phyloP scores from a whole-genome alignment of 2,113 vertebrate species.

The Megaptera novaeangliae region DNA sequence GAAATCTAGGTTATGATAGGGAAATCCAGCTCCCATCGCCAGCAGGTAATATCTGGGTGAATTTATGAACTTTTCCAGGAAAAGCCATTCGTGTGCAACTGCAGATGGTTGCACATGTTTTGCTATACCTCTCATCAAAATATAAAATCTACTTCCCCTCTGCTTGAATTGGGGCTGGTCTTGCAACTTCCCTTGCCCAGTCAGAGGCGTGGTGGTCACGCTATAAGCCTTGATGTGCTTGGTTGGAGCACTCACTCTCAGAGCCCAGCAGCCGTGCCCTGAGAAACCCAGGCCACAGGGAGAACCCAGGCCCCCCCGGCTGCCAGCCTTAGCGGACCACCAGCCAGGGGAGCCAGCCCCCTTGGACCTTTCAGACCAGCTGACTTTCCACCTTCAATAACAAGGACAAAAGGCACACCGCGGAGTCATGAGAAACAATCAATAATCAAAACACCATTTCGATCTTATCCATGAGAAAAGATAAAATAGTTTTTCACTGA shows the following conservation, averaged over 20 bases:
- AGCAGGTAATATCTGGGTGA: neutral
- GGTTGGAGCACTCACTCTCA: neutral
- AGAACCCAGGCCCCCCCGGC: neutral
- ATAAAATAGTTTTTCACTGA: neutral
- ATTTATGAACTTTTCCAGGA: neutral
- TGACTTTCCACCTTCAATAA: neutral
- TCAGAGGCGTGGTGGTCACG: too few relatives aligned
- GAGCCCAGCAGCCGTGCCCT: fast-evolving
- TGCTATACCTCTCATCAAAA: neutral
- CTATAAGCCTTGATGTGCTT: neutral
- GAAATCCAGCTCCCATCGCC: neutral
- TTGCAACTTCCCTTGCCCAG: neutral
- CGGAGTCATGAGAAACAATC: neutral
- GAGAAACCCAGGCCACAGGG: neutral
- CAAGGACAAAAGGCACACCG: neutral
- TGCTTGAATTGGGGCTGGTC: neutral
- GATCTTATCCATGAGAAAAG: neutral
- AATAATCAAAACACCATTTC: neutral
- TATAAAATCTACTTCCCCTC: neutral
- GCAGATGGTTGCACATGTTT: neutral
- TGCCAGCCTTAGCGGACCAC: fast-evolving
- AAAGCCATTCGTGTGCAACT: neutral
- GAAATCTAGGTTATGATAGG: neutral
- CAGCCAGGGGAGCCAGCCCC: fast-evolving
- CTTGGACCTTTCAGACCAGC: too few relatives aligned